Evolutionary conservation across 2,888 invertebrate species (phyloP).

Genomic region (Nomada goodeniana): DNA sequence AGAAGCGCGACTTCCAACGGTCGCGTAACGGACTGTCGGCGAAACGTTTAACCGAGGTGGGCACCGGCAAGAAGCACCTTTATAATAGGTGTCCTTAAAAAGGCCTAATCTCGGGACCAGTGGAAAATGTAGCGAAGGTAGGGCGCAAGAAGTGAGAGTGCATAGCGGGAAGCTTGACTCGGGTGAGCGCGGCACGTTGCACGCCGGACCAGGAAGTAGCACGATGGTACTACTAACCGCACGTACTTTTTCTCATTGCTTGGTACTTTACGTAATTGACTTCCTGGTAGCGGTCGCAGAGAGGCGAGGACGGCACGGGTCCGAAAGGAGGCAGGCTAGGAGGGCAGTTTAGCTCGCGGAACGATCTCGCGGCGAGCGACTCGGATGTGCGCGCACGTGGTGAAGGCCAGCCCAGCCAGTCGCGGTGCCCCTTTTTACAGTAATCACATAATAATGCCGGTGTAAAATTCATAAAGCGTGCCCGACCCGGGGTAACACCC

Average conservation of each 20-base stretch:
- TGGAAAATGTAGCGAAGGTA: slow-evolving; percentile 31
- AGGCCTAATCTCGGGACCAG: slow-evolving; percentile 2
- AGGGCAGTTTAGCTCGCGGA: slow-evolving; percentile 42
- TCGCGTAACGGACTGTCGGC: slow-evolving; percentile 1
- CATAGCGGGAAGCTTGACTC: slow-evolving; percentile 10
- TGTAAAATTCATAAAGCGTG: slow-evolving; percentile 66
- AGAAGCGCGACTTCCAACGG: not conserved
- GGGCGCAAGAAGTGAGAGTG: slow-evolving; percentile 60
- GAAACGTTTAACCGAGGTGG: not conserved
- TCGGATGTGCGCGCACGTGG: slow-evolving; percentile 36
- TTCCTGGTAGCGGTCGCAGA: slow-evolving; percentile 55
- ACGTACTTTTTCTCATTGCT: slow-evolving; percentile 55
- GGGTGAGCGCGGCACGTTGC: not conserved
- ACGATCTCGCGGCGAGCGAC: slow-evolving; percentile 12
- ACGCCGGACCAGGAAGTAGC: slow-evolving; percentile 62
- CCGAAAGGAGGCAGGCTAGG: slow-evolving; percentile 45
- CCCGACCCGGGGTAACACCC: slow-evolving; percentile 14
- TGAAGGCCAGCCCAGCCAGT: not conserved
- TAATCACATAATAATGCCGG: slow-evolving; percentile 66
- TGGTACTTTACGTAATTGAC: slow-evolving; percentile 69
- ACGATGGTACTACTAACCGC: slow-evolving; percentile 66
- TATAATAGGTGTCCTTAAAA: slow-evolving; percentile 13
- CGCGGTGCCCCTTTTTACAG: slow-evolving; percentile 48
- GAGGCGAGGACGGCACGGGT: slow-evolving; percentile 50
- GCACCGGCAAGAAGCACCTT: not conserved